phyloP scores from a whole-genome alignment of 2,797 vertebrate species.

The Masticophis lateralis region DNA sequence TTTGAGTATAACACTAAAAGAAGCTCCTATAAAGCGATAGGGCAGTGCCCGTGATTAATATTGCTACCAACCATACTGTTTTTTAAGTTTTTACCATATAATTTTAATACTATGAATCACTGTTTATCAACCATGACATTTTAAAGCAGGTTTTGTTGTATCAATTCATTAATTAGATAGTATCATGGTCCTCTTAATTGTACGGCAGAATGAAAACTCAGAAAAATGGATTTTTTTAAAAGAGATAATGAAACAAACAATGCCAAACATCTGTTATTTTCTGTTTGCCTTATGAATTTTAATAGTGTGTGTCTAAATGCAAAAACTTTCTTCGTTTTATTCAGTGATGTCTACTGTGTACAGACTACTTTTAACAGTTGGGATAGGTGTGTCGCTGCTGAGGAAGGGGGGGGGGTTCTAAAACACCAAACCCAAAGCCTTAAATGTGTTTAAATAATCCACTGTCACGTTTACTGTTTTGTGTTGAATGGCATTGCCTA shows the following conservation, averaged over 20 bases:
- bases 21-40: background rate
- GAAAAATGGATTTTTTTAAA: background rate
- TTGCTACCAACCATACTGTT: slow-evolving; percentile 32
- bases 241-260: slow-evolving; percentile 24
- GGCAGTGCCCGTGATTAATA: slow-evolving; percentile 23
- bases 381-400: background rate
- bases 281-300: background rate
- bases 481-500: slow-evolving; percentile 26
- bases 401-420: background rate
- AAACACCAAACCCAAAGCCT: slow-evolving; percentile 21
- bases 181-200: background rate
- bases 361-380: slow-evolving; percentile 19
- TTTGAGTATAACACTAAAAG: background rate
- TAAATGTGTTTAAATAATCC: slow-evolving; percentile 20
- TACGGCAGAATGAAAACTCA: slow-evolving; percentile 25
- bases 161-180: slow-evolving; percentile 15
- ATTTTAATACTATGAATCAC: slow-evolving; percentile 14
- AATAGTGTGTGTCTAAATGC: slow-evolving; percentile 16
- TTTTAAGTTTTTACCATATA: slow-evolving; percentile 10
- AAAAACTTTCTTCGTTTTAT: slow-evolving; percentile 24
- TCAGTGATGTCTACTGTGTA: slow-evolving; percentile 39
- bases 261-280: background rate
- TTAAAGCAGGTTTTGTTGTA: fast-evolving
- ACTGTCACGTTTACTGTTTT: slow-evolving; percentile 38
- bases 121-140: slow-evolving; percentile 3